A percentile compares a stretch with the other conserved stretches of the same genome.
These are phyloP conservation scores for Saguinus imperator DNA, from an alignment of 2,113 vertebrate genomes.

Conservation along the genomic window DNA sequence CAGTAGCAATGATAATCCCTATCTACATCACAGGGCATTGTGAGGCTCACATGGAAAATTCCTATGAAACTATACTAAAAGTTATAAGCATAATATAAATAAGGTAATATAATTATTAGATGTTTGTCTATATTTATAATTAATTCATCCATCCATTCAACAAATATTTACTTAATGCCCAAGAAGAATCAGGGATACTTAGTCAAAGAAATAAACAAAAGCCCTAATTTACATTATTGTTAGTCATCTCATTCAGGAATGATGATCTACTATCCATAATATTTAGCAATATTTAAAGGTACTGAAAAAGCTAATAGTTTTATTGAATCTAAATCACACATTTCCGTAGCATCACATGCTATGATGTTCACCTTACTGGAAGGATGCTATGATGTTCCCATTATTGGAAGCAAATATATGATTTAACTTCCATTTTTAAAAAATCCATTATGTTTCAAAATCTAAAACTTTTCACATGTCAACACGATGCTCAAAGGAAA, in stretches of 20 bases:
- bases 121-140: not conserved
- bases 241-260: not conserved
- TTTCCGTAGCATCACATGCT: not conserved
- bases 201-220: not conserved
- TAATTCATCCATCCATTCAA: not conserved
- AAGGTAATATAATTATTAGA: not conserved
- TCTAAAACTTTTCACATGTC: not conserved
- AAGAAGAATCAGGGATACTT: not conserved
- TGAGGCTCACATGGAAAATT: not conserved
- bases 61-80: not conserved
- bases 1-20: not conserved
- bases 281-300: not conserved
- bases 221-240: not conserved
- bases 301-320: not conserved
- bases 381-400: too few species aligned
- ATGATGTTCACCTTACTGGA: too few species aligned
- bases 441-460: not conserved
- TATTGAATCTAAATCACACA: not conserved
- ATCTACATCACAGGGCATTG: not conserved
- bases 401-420: too few species aligned
- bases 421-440: too few species aligned
- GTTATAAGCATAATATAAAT: not conserved
- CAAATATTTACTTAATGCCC: not conserved
- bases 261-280: not conserved
- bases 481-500: not conserved